phyloP scores from a whole-genome alignment of 2,113 vertebrate species.

The Ptychochromis oligacanthus region DNA sequence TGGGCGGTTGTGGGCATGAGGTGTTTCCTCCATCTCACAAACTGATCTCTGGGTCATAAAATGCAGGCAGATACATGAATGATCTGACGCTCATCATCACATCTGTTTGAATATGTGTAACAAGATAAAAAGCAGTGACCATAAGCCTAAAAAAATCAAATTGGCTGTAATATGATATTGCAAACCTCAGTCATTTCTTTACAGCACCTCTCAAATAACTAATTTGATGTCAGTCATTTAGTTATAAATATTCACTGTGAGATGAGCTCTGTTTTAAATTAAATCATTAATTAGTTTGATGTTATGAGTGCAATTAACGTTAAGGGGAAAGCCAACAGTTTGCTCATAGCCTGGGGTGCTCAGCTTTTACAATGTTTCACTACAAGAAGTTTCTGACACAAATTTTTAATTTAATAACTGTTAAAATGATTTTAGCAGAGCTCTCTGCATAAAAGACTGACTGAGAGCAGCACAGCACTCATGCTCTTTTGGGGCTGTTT shows the following conservation, averaged over 20 bases:
- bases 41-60: slow-evolving; percentile 64
- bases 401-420: not conserved
- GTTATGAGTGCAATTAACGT: slow-evolving; percentile 26
- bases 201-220: slow-evolving; percentile 24
- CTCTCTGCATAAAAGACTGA: not conserved
- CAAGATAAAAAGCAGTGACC: not conserved
- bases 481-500: not conserved
- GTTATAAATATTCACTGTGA: slow-evolving; percentile 3
- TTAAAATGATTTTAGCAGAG: not conserved
- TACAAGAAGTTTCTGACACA: not conserved
- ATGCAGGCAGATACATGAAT: slow-evolving; percentile 67
- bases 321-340: slow-evolving; percentile 43
- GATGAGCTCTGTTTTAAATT: slow-evolving; percentile 25
- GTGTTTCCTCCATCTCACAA: slow-evolving; percentile 61
- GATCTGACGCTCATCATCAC: slow-evolving; percentile 25
- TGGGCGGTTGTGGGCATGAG: slow-evolving; percentile 23
- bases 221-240: slow-evolving; percentile 24
- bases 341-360: slow-evolving; percentile 11
- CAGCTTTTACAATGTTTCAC: slow-evolving; percentile 2
- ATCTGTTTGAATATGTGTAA: slow-evolving; percentile 37
- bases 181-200: slow-evolving; percentile 10
- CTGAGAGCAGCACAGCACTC: not conserved
- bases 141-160: not conserved
- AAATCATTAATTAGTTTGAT: slow-evolving; percentile 30
- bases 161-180: not conserved